These are phyloP conservation scores for Mythimna albipuncta DNA, from an alignment of 2,888 invertebrate species.

Conservation along the genomic window DNA sequence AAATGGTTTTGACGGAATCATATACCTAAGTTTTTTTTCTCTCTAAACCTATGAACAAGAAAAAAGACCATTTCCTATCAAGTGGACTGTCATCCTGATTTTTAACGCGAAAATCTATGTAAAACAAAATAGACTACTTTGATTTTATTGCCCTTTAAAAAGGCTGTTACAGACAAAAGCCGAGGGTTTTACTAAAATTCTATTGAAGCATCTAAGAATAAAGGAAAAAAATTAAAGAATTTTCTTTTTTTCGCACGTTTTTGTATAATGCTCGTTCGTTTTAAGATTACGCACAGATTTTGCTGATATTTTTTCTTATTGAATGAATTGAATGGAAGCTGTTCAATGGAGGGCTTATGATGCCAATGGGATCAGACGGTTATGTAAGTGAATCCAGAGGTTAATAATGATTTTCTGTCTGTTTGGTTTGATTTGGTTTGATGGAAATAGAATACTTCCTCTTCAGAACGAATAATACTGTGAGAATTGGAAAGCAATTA, in stretches of 20 bases:
- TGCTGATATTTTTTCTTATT: constrained; percentile 37
- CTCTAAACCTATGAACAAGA: too few relatives aligned
- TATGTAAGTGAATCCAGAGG: constrained; percentile 7
- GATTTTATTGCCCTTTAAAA: constrained; percentile 27
- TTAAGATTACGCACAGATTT: constrained; percentile 31
- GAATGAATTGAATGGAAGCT: constrained; percentile 23
- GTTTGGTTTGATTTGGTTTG: constrained; percentile 7
- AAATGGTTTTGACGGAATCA: too few relatives aligned
- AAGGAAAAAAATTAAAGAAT: constrained; percentile 34
- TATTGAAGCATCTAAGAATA: constrained; percentile 23
- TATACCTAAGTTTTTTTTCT: too few relatives aligned
- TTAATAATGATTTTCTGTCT: constrained; percentile 5
- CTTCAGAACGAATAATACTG: too few relatives aligned
- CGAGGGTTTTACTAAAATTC: constrained; percentile 25
- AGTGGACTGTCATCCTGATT: not conserved
- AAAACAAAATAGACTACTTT: constrained; percentile 12
- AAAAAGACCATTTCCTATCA: too few relatives aligned
- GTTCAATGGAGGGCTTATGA: constrained; percentile 19
- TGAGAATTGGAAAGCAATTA: too few relatives aligned
- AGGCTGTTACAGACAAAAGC: constrained; percentile 10
- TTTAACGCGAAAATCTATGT: not conserved
- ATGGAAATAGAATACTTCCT: not conserved
- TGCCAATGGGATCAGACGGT: constrained; percentile 21
- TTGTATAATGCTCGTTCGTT: constrained; percentile 33
- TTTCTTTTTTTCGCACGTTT: constrained; percentile 37